Evolutionary conservation across 2,888 invertebrate genomes (phyloP), one percentile per base, ranked within the genome.

Genomic region (Eupithecia abbreviata): DNA sequence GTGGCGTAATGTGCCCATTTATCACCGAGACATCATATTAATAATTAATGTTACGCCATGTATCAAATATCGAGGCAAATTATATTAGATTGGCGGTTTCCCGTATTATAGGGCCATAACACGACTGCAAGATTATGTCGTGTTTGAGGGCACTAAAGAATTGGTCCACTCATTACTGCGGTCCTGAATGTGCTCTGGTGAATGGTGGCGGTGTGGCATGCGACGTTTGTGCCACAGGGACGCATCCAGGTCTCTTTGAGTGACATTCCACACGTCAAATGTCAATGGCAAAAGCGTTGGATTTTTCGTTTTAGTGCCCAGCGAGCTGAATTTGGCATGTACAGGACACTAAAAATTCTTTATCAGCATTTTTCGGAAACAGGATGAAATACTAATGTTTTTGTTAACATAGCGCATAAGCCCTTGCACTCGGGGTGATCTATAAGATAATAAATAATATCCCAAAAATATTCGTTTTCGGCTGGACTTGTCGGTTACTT

Each of bases 111-210:
- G 74, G 80, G 80, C 80, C 78, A 83, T 84, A 84, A 84, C 79
- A 82, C 73, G 75, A 77, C 76, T 75, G 71, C 74, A 77, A 80
- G 79, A 81, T 82, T 78, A 73, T 82, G 77, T 74, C 72, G 77
- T 93, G 93, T 85, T 86, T 83, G 82, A 83, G 79, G 86, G 90
- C 88, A 92, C 88, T 93, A 92, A 92, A 90, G 90, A 88, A 91
- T 87, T 86, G 87, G 87, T 84, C 84, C 86, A 87, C 90, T 92
- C 89, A 90, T 92, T 91, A 91, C 84, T 84, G 87, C 82, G 86
- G 85, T 88, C 88, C 88, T 87, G 87, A 91, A 90, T 88, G 88
- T 88, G 85, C 83, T 78, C 75, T 80, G 77, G 85, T 88, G 88
- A 90, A 85, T 90, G 85, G 88, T 88, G 86, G 86, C 79, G 78